phyloP scores from a whole-genome alignment of 2,113 vertebrate genomes.

The Sterna hirundo region DNA sequence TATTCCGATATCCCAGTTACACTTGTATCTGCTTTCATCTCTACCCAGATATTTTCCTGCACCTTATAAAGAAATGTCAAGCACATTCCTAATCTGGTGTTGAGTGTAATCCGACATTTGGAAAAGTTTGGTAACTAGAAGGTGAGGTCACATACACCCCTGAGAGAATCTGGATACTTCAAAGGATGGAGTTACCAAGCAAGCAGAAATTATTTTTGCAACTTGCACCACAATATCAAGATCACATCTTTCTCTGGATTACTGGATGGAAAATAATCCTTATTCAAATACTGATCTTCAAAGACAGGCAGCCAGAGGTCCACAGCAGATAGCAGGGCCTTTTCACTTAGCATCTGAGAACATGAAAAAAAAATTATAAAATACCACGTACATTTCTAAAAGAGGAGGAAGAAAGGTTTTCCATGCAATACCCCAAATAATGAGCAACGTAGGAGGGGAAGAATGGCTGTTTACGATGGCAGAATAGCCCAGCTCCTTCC shows the following conservation, averaged over 20 bases:
- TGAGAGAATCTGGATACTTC: constrained; percentile 58
- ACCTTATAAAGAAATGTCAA: constrained; percentile 68
- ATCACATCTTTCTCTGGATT: constrained; percentile 18
- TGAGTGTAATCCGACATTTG: constrained; percentile 71
- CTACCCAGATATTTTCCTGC: constrained; percentile 64
- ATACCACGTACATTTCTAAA: neutral
- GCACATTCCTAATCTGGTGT: constrained; percentile 65
- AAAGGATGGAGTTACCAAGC: constrained; percentile 53
- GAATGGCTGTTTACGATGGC: neutral
- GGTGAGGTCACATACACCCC: constrained; percentile 57
- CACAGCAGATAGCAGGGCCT: neutral
- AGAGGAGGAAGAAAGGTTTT: neutral
- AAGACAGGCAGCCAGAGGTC: neutral
- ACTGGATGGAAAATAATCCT: constrained; percentile 18
- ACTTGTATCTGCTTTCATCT: constrained; percentile 68
- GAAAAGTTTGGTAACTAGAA: constrained; percentile 64
- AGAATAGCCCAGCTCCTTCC: neutral
- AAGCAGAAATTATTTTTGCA: constrained; percentile 54
- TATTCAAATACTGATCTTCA: neutral
- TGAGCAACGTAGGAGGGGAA: accelerated
- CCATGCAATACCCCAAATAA: neutral
- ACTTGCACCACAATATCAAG: constrained; percentile 27
- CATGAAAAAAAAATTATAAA: neutral
- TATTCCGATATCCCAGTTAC: constrained; percentile 61
- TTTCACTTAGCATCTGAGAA: neutral